These are phyloP conservation scores for Pterobdella sp. DNA, from an alignment of 2,888 invertebrate genomes.

Conservation along the genomic window DNA sequence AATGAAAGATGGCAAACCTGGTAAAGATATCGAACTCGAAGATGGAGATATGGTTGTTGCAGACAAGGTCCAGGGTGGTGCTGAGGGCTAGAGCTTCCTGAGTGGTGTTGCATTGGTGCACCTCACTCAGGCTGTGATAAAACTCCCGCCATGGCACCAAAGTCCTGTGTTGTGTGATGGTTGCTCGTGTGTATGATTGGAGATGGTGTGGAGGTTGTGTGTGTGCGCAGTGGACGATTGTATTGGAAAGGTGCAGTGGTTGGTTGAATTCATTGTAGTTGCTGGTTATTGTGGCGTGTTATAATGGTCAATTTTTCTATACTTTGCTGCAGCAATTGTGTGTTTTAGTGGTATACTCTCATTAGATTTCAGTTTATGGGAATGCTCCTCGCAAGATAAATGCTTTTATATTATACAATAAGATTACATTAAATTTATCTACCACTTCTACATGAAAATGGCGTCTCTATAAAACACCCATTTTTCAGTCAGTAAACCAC, in stretches of 20 bases:
- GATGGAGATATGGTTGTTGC: slow-evolving; percentile 98
- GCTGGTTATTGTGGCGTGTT: not conserved
- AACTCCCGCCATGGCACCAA: slow-evolving; percentile 96
- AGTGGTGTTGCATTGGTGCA: slow-evolving; percentile 88
- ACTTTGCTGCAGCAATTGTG: too few species aligned
- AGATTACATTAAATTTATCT: too few species aligned
- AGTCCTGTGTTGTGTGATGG: slow-evolving; percentile 61
- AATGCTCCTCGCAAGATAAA: too few species aligned
- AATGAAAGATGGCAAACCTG: slow-evolving; percentile 59
- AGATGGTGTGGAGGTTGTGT: not conserved
- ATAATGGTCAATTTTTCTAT: too few species aligned
- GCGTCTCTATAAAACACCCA: too few species aligned
- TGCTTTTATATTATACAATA: too few species aligned
- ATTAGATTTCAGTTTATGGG: too few species aligned
- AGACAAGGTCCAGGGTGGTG: slow-evolving; percentile 96
- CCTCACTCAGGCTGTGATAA: slow-evolving; percentile 82
- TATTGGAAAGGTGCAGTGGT: not conserved
- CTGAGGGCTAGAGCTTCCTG: slow-evolving; percentile 96
- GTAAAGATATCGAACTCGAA: slow-evolving; percentile 99
- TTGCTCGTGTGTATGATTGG: not conserved
- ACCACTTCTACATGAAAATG: too few species aligned
- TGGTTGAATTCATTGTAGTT: not conserved
- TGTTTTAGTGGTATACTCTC: too few species aligned
- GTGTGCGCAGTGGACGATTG: not conserved
- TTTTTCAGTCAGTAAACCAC: too few species aligned